Conservation (phyloP, 1,140 invertebrate genomes). For the Drosophila pallidifrons region DNA sequence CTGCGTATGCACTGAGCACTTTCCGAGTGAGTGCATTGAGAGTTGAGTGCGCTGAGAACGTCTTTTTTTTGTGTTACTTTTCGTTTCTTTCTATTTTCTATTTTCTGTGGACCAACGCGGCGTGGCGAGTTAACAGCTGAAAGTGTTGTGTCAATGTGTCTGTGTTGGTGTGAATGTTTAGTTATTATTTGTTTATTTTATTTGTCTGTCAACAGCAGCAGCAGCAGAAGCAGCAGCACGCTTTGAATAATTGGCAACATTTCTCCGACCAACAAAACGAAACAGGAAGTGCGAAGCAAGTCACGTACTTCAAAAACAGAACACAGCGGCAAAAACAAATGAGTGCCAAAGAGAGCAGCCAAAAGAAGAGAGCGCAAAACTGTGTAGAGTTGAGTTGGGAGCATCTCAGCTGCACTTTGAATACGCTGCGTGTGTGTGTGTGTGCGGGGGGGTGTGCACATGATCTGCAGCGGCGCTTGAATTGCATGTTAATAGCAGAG, state of each 20-base stretch:
- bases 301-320: constrained; percentile 56
- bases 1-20: constrained; percentile 16
- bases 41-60: constrained; percentile 17
- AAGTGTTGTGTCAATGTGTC: not conserved
- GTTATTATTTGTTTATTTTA: constrained; percentile 61
- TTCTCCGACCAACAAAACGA: constrained; percentile 42
- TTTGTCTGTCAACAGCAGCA: constrained; percentile 37
- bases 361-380: constrained; percentile 10
- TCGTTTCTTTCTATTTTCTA: too few species aligned
- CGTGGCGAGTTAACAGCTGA: constrained; percentile 22
- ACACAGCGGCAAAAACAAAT: constrained; percentile 23
- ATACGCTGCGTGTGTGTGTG: not conserved
- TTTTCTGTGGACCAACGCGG: constrained; percentile 52
- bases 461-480: constrained; percentile 42
- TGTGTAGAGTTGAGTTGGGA: constrained; percentile 1
- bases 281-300: constrained; percentile 62
- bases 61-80: not conserved
- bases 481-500: constrained; percentile 44
- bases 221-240: constrained; percentile 21
- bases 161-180: not conserved
- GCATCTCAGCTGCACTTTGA: constrained; percentile 8
- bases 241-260: constrained; percentile 66
- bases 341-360: constrained; percentile 24
- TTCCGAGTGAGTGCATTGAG: constrained; percentile 14
- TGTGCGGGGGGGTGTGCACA: constrained; percentile 14